Percentiles rank a stretch among this genome's conserved stretches.
Evolutionary conservation across 2,113 vertebrate genomes (phyloP).

Genomic region (Cheilinus undulatus): DNA sequence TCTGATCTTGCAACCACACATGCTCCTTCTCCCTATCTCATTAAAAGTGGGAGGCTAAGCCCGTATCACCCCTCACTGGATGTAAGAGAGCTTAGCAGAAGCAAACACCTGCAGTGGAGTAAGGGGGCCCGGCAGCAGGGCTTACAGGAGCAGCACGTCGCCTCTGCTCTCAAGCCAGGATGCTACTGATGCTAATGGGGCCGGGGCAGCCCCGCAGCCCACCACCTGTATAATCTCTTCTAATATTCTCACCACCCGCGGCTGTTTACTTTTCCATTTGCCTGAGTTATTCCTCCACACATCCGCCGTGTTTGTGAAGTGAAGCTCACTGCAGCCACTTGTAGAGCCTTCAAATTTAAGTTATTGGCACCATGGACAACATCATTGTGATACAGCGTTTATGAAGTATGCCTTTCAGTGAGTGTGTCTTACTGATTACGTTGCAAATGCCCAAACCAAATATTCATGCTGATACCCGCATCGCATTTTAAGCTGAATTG

Average conservation of each 20-base stretch:
- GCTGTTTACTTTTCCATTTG: constrained; percentile 73
- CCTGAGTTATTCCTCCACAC: constrained; percentile 61
- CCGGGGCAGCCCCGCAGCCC: constrained; percentile 41
- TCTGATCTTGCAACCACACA: constrained; percentile 2
- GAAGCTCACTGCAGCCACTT: constrained; percentile 22
- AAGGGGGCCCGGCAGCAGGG: constrained; percentile 45
- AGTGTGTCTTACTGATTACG: too few relatives aligned
- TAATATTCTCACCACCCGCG: constrained; percentile 64
- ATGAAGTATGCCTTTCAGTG: neutral
- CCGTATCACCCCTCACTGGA: constrained; percentile 26
- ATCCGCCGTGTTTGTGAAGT: constrained; percentile 11
- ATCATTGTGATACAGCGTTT: neutral
- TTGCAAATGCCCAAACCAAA: too few relatives aligned
- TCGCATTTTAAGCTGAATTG: too few relatives aligned
- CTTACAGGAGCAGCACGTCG: constrained; percentile 46
- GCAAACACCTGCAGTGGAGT: constrained; percentile 53
- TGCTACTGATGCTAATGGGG: constrained; percentile 60
- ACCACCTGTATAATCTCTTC: constrained; percentile 74
- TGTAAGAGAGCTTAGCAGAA: constrained; percentile 35
- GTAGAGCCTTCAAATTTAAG: neutral
- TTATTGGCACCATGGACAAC: neutral
- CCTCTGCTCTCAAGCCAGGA: constrained; percentile 48
- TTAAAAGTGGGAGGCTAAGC: constrained; percentile 38
- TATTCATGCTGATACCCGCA: too few relatives aligned
- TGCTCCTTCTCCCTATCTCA: neutral